Evolutionary conservation across 64 coral and sea anemone genomes (phyloP), one percentile per base, ranked within the genome.

Genomic region (Anthopleura sola): DNA sequence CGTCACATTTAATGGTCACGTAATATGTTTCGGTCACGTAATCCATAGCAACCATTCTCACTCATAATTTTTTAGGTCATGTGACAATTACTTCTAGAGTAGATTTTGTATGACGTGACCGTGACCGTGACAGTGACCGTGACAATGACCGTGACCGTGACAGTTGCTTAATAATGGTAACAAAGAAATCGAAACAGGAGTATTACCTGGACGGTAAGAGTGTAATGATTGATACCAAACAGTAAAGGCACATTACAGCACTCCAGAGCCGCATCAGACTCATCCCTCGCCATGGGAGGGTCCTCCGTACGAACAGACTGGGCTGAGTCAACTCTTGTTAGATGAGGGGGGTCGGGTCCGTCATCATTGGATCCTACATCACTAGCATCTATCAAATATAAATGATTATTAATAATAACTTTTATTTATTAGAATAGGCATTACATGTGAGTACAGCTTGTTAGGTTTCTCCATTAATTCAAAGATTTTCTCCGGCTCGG

Each of bases 231-330:
- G 62, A 92, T 51, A 28, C 94, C 94, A 78, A 92, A 82, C 71
- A 78, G 78, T 18, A 95, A 53, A 54, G 94, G 90, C 31, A 92
- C 94, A 75, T 92, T 95, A 56, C 75, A 88, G 83, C 94, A 95
- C 33, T 92, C 49, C 44, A 95, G 53, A 38, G 74, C 85, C 49
- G 80, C 84, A 38, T 95, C 94, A 20, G 37, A 84, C 54, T 85
- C 90, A 53, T 89, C 90, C 24, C 53, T 50, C 0, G 85, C 62
- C 54, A 88, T 85, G 36, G 84, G 75, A 21, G 92, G 68, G 24
- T 95, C 90, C 34, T 95, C 94, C 12, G 87, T 88, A 53, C 94
- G 92, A 57, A 89, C 71, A 66, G 83, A 60, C 33, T 85, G 75
- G 49, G 84, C 26, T 56, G 82, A 83, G 46, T 83, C 82, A 9